Evolutionary conservation across 1,140 invertebrate genomes (phyloP).

Genomic region (Zaprionus kolodkinae): DNA sequence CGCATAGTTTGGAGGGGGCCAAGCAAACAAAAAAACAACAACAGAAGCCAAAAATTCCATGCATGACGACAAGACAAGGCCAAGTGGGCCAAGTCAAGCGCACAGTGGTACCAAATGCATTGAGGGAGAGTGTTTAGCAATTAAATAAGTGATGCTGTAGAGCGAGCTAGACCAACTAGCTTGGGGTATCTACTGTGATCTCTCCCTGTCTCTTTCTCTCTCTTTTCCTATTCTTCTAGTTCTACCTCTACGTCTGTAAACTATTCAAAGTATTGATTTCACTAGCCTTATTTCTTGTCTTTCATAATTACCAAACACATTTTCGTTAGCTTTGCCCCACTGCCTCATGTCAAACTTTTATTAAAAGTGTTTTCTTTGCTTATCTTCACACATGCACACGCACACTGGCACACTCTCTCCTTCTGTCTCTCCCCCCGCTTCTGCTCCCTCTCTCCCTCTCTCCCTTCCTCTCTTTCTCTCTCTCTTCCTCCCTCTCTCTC

Average conservation of each 20-base stretch:
- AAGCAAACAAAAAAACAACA: slow-evolving; percentile 15
- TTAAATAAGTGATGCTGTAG: no score
- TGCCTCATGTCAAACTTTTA: slow-evolving; percentile 53
- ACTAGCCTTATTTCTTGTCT: no score
- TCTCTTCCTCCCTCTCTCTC: background rate
- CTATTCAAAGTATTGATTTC: background rate
- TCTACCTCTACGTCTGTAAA: no score
- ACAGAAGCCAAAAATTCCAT: slow-evolving; percentile 4
- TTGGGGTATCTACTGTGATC: no score
- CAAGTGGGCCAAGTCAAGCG: slow-evolving; percentile 17
- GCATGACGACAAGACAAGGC: slow-evolving; percentile 13
- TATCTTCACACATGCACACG: slow-evolving; percentile 34
- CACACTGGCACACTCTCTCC: slow-evolving; percentile 4
- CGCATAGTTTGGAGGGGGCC: slow-evolving; percentile 45
- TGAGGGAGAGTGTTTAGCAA: no score
- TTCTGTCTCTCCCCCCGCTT: background rate
- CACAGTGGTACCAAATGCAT: slow-evolving; percentile 15
- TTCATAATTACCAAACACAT: background rate
- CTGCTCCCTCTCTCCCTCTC: background rate
- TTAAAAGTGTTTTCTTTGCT: slow-evolving; percentile 61
- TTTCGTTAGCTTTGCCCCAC: slow-evolving; percentile 1
- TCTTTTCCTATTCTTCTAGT: background rate
- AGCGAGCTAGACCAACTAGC: no score
- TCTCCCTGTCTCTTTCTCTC: background rate
- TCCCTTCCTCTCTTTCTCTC: background rate